Conservation (phyloP, 1,140 invertebrate species). For the Atopsyche davidsoni region DNA sequence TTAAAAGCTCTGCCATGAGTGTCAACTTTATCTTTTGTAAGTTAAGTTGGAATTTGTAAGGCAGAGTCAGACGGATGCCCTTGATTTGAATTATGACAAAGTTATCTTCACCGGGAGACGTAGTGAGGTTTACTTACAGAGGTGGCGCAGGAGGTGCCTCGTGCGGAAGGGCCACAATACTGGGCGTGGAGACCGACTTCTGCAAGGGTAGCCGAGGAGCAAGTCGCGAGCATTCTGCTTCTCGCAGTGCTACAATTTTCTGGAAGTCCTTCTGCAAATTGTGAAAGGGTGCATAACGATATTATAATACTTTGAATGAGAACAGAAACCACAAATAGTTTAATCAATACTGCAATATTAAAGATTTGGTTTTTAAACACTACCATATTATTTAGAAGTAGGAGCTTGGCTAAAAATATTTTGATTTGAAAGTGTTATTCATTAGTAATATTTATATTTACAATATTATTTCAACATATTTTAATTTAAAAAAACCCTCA, state of each 20-base stretch:
- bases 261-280: constrained; percentile 52
- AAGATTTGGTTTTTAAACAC: too few species aligned
- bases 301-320: background rate
- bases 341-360: too few species aligned
- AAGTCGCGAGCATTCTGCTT: constrained; percentile 57
- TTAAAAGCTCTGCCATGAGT: too few species aligned
- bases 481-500: too few species aligned
- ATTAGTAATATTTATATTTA: too few species aligned
- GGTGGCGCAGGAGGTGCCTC: constrained; percentile 43
- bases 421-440: background rate
- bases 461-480: too few species aligned
- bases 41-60: too few species aligned
- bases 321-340: background rate
- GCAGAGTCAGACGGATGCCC: background rate
- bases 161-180: constrained; percentile 68
- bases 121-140: constrained; percentile 37
- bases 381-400: too few species aligned
- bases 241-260: constrained; percentile 45
- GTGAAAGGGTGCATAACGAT: constrained; percentile 14
- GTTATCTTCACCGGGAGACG: background rate
- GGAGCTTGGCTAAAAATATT: too few species aligned
- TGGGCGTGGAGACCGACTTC: constrained; percentile 86
- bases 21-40: background rate
- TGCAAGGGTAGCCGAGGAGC: constrained; percentile 73
- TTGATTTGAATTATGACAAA: background rate